phyloP scores from a whole-genome alignment of 2,888 invertebrate genomes.

The Tipula lateralis region DNA sequence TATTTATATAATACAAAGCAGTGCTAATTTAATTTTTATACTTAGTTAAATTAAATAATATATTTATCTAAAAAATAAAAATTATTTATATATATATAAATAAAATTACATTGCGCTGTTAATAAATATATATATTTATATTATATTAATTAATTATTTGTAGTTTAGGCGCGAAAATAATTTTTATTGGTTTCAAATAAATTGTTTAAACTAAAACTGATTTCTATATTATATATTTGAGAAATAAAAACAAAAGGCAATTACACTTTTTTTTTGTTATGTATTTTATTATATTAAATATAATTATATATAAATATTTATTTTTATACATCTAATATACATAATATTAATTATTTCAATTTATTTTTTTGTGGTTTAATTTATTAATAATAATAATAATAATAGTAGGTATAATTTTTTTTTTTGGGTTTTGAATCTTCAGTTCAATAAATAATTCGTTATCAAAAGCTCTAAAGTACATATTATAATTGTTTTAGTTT shows the following conservation, averaged over 20 bases:
- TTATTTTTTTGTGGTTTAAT: neutral
- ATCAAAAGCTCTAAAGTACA: slow-evolving; percentile 21
- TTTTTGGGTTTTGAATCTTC: neutral
- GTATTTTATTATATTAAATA: neutral
- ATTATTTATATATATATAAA: neutral
- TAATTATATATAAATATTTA: neutral
- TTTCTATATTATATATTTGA: neutral
- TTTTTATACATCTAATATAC: slow-evolving; percentile 24
- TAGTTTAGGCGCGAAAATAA: neutral
- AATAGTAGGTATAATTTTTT: too few species aligned
- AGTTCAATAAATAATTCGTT: slow-evolving; percentile 1
- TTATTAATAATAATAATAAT: neutral
- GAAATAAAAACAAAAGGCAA: neutral
- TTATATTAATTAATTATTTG: slow-evolving; percentile 6
- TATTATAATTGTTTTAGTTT: neutral
- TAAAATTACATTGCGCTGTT: neutral
- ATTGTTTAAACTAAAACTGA: neutral
- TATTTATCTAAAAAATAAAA: neutral
- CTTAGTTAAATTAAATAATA: neutral
- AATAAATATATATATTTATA: neutral
- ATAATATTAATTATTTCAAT: neutral
- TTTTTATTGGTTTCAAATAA: neutral
- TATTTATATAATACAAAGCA: neutral
- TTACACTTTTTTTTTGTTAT: neutral
- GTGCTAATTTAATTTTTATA: neutral